Conservation (phyloP, 2,113 vertebrate genomes). For the Chauna torquata region DNA sequence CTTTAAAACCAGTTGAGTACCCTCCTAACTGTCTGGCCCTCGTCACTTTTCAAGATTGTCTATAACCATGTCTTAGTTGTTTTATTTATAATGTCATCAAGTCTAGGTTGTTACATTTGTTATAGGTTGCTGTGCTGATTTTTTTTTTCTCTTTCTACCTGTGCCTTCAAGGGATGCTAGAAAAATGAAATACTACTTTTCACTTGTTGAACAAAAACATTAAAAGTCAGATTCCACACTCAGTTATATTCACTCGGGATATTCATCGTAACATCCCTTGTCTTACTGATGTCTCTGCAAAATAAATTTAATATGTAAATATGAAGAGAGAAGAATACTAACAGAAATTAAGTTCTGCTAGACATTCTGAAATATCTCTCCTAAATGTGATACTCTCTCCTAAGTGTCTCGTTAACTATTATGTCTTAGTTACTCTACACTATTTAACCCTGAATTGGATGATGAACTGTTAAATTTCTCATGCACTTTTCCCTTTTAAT, state of each 20-base stretch:
- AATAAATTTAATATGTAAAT: neutral
- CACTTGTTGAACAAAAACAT: neutral
- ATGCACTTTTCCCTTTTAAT: neutral
- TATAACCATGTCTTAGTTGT: neutral
- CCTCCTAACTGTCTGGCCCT: neutral
- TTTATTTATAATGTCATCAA: conserved; percentile 16
- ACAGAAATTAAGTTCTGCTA: neutral
- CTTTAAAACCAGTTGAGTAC: neutral
- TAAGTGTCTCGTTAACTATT: neutral
- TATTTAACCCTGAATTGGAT: neutral
- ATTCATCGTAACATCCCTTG: neutral
- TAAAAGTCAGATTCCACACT: neutral
- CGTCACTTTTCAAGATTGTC: neutral
- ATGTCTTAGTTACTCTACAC: neutral
- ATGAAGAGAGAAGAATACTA: neutral
- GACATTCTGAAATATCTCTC: neutral
- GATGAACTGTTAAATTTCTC: neutral
- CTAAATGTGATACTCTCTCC: no score
- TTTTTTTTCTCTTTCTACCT: neutral
- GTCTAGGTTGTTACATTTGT: neutral
- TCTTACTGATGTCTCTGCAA: neutral
- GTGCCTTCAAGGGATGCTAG: neutral
- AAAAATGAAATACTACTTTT: neutral
- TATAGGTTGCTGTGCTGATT: neutral
- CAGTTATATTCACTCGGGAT: neutral